Conservation (phyloP, 2,797 vertebrate species). For the Cyclura pinguis region DNA sequence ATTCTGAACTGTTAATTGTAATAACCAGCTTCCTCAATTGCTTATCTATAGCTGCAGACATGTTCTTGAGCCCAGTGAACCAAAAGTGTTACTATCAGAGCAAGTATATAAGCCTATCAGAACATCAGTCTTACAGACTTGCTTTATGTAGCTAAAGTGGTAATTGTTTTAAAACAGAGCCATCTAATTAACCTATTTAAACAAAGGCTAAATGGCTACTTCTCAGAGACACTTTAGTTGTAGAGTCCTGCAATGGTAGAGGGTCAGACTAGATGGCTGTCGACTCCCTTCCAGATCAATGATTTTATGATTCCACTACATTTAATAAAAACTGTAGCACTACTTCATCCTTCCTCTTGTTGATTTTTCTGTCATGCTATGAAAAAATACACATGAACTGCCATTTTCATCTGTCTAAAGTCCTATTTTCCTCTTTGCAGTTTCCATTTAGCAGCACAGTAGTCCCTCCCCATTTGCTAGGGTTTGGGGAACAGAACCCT, state of each 20-base stretch:
- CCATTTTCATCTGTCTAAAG: no score
- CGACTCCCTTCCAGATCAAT: background rate
- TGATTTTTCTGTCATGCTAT: no score
- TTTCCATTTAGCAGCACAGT: no score
- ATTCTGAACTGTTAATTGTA: background rate
- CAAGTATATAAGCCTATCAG: background rate
- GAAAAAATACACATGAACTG: no score
- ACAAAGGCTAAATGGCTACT: background rate
- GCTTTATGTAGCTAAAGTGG: background rate
- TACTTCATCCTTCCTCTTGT: no score
- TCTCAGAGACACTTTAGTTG: no score
- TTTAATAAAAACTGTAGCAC: no score
- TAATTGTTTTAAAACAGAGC: background rate
- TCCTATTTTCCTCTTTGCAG: no score
- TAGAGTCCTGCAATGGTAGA: no score
- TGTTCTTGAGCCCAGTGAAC: background rate
- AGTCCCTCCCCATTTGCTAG: no score
- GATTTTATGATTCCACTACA: background rate
- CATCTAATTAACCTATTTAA: background rate
- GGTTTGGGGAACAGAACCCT: no score
- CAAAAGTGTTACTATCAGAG: background rate
- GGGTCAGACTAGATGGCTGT: no score
- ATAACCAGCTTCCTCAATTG: background rate
- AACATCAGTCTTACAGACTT: background rate
- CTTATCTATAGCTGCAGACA: background rate